A percentile compares a stretch with the other conserved stretches of the same genome.
Conservation (phyloP, 2,888 invertebrate species). For the Aspidiotus destructor region DNA sequence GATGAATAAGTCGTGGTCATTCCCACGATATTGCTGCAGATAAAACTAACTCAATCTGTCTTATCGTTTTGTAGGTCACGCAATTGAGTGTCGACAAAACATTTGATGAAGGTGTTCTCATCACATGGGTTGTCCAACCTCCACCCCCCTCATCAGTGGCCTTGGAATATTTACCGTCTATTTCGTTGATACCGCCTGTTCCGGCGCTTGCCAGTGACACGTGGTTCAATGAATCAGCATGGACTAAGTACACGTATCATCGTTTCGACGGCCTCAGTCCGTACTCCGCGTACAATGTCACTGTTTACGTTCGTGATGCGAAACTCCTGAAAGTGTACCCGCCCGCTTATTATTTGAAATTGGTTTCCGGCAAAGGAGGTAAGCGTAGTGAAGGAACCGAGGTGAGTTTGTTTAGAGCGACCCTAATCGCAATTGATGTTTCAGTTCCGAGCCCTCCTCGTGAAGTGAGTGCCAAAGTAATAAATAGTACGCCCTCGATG, state of each 20-base stretch:
- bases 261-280: conserved; percentile 57
- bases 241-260: conserved; percentile 53
- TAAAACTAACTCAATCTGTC: background rate
- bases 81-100: background rate
- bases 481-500: conserved; percentile 46
- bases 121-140: conserved; percentile 8
- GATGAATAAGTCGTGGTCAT: background rate
- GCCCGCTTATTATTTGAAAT: conserved; percentile 53
- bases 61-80: background rate
- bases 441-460: conserved; percentile 59
- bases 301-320: conserved; percentile 56
- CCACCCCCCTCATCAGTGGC: background rate
- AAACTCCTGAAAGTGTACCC: conserved; percentile 52
- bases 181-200: conserved; percentile 36
- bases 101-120: background rate
- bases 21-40: background rate
- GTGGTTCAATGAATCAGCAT: conserved; percentile 47
- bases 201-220: conserved; percentile 36
- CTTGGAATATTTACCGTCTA: conserved; percentile 44
- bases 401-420: background rate
- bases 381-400: conserved; percentile 27
- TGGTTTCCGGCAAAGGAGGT: conserved; percentile 60
- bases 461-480: conserved; percentile 54
- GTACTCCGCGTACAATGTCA: conserved; percentile 67
- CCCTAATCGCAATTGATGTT: background rate